A percentile compares a stretch with the other conserved stretches of the same genome.
Conservation (phyloP, 2,888 invertebrate species). For the Andrena bicolor region DNA sequence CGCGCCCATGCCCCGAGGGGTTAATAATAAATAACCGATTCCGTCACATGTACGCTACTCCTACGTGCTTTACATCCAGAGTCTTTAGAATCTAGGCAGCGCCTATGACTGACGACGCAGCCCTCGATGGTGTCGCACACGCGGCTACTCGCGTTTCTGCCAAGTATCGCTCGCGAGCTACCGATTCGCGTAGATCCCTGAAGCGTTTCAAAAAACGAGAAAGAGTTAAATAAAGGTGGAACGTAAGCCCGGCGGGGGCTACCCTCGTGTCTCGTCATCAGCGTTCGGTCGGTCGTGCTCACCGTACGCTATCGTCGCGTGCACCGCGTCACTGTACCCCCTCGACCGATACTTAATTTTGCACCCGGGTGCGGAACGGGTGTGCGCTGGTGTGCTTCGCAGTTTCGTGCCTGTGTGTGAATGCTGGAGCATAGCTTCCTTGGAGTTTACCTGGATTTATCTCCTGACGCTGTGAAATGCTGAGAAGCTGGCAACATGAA, state of each 20-base stretch:
- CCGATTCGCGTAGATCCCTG: slow-evolving; percentile 41
- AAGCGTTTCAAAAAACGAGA: slow-evolving; percentile 59
- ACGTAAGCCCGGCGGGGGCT: neutral
- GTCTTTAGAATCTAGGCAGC: slow-evolving; percentile 58
- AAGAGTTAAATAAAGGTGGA: slow-evolving; percentile 35
- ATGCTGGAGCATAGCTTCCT: slow-evolving; percentile 61
- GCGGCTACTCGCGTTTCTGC: slow-evolving; percentile 28
- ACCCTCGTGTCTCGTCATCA: neutral
- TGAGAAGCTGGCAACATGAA: slow-evolving; percentile 79
- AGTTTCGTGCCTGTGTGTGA: slow-evolving; percentile 36
- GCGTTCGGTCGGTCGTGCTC: slow-evolving; percentile 1
- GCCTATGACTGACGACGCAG: slow-evolving; percentile 55
- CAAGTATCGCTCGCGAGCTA: slow-evolving; percentile 24
- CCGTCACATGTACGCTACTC: slow-evolving; percentile 46
- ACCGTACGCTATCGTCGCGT: slow-evolving; percentile 6
- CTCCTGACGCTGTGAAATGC: slow-evolving; percentile 80
- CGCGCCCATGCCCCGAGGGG: slow-evolving; percentile 62
- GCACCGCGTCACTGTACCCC: neutral
- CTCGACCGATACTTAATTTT: slow-evolving; percentile 10
- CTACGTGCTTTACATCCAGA: slow-evolving; percentile 48
- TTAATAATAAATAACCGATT: slow-evolving; percentile 71
- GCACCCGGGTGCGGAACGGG: slow-evolving; percentile 33
- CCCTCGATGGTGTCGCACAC: slow-evolving; percentile 47
- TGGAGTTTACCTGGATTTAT: slow-evolving; percentile 67
- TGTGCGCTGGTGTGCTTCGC: slow-evolving; percentile 35